Base-by-base conservation (phyloP, 2,113 vertebrate genomes). In the Tapirus terrestris region DNA sequence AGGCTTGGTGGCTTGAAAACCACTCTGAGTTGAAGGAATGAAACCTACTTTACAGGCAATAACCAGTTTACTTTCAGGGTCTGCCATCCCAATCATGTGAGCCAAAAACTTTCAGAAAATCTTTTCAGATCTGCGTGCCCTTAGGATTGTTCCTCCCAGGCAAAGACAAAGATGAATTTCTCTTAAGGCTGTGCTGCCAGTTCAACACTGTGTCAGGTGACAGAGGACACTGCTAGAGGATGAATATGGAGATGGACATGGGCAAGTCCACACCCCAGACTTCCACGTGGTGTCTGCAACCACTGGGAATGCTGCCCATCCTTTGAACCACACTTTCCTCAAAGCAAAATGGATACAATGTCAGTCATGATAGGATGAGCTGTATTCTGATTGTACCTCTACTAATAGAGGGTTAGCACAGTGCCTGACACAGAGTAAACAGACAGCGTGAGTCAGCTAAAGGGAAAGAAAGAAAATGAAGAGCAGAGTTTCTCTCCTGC, bases 201-300 rank as follows among this genome's bases (percentile, higher is more conserved):
- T 65, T 79, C 39, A 36, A 29, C 23, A 53, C 45, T 65, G 6
- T 82, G 56, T 60, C 23, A 72, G 39, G 76, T 6, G 29, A 72
- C 21, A 33, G 84, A 39, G 84, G 45, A 11, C n/a, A 20, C 48
- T 20, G 9, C n/a, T 58, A n/a, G 51, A 58, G n/a, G 51, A 53
- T 53, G 13, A 25, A 39, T 58, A 12, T 48, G n/a, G 68, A 43
- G 48, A 5, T 3, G 7, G 5, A 60, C 25, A 14, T 10, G 31
- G 21, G 20, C 61, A 67, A 39, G 21, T 43, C 53, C 60, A 27
- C n/a, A n/a, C 25, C 43, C 12, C 61, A 61, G 16, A 68, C 63
- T 6, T 33, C 21, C 17, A 23, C 17, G 2, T 14, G 8, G 6
- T 60, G 36, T 6, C 53, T 31, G 14, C 7, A 5, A 1, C 1